Percentiles rank a stretch among this genome's conserved stretches.
Evolutionary conservation across 2,797 vertebrate species (phyloP).

Genomic region (Emys orbicularis): DNA sequence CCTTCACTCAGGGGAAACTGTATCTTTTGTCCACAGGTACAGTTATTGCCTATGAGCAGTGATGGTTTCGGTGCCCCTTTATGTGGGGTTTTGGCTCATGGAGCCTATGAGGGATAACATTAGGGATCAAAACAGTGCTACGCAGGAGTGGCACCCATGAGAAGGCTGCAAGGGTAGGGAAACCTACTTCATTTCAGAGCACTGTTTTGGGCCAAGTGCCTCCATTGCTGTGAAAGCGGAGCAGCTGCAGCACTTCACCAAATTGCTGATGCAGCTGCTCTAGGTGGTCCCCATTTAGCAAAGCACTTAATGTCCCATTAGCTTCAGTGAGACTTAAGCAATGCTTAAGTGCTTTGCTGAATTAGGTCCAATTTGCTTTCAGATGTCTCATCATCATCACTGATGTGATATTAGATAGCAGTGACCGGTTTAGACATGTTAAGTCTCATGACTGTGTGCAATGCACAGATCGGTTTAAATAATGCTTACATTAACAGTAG

Average conservation of each 20-base stretch:
- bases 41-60: background rate
- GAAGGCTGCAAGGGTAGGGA: background rate
- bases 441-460: background rate
- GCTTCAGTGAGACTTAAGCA: fast-evolving
- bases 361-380: background rate
- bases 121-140: background rate
- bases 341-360: background rate
- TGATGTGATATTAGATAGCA: background rate
- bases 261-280: background rate
- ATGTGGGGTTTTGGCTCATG: background rate
- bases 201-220: background rate
- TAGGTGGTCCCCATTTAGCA: background rate
- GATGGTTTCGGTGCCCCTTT: background rate
- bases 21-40: background rate
- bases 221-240: background rate
- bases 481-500: background rate
- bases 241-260: background rate
- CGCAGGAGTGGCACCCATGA: background rate
- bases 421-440: background rate
- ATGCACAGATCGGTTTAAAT: background rate
- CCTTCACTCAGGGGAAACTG: background rate
- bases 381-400: background rate
- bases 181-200: background rate
- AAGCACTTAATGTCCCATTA: background rate
- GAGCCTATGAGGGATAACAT: background rate